phyloP scores from a whole-genome alignment of 2,888 invertebrate genomes.

The Galerucella pusilla region DNA sequence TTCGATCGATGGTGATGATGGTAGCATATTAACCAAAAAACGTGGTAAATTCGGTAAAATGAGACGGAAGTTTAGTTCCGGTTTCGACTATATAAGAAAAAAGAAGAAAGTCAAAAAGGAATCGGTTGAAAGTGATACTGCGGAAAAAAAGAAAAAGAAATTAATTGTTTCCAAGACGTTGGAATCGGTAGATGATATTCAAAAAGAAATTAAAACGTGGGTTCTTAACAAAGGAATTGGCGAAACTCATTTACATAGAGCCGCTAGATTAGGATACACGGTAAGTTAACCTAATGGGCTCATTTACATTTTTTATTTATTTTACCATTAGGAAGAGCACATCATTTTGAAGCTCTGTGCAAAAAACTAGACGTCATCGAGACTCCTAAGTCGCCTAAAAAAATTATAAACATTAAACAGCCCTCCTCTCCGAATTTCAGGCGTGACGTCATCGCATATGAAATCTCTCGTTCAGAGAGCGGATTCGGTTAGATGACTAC shows the following conservation, averaged over 20 bases:
- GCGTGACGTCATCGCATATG: no score
- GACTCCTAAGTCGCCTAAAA: no score
- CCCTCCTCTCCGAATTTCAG: no score
- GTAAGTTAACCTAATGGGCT: conserved; percentile 65
- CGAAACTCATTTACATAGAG: conserved; percentile 91
- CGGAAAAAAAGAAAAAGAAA: conserved; percentile 50
- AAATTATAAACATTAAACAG: no score
- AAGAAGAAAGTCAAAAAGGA: conserved; percentile 81
- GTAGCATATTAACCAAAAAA: conserved; percentile 56
- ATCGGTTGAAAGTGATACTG: conserved; percentile 56
- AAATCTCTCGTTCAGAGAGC: no score
- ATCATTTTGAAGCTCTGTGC: no score
- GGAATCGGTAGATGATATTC: conserved; percentile 80
- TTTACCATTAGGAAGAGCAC: no score
- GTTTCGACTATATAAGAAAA: conserved; percentile 90
- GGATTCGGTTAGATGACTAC: no score
- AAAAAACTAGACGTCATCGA: no score
- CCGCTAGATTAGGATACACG: conserved; percentile 88
- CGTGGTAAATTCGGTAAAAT: conserved; percentile 74
- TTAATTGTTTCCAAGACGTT: conserved; percentile 68
- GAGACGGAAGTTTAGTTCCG: conserved; percentile 82
- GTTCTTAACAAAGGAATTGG: conserved; percentile 95
- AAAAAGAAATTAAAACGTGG: conserved; percentile 88
- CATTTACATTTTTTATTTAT: no score
- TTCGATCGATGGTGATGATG: conserved; percentile 60